Percentiles rank a stretch among this genome's conserved stretches.
These are phyloP conservation scores for Leucoraja erinaceus DNA, from an alignment of 2,113 vertebrate genomes.

Conservation along the genomic window DNA sequence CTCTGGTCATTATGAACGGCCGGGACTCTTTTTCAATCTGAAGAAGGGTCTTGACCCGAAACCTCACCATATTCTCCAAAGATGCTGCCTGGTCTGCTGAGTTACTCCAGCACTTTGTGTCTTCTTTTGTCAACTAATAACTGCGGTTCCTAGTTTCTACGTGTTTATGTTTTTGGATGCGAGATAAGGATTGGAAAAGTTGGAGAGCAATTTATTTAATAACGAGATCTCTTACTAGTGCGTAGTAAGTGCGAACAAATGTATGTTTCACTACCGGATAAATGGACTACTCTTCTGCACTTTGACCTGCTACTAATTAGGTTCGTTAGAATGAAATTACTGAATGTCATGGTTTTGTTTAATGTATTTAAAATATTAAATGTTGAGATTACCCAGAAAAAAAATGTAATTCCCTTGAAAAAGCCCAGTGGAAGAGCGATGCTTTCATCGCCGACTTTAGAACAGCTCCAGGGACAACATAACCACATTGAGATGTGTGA, in stretches of 20 bases:
- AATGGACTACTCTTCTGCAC: neutral
- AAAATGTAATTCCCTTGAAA: neutral
- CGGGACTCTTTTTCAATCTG: too few relatives aligned
- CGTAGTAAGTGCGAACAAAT: too few relatives aligned
- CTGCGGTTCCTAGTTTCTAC: neutral
- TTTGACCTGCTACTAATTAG: neutral
- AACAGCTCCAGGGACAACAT: neutral
- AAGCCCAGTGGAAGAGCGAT: neutral
- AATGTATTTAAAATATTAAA: neutral
- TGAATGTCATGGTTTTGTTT: neutral
- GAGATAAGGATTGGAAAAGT: neutral
- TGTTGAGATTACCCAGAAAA: too few relatives aligned
- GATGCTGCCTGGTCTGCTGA: too few relatives aligned
- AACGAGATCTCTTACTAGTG: neutral
- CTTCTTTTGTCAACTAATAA: too few relatives aligned
- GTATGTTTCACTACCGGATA: neutral
- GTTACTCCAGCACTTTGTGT: too few relatives aligned
- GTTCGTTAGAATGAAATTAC: neutral
- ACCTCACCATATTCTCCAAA: too few relatives aligned
- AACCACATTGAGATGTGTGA: neutral
- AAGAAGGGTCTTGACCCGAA: too few relatives aligned
- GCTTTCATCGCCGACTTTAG: neutral
- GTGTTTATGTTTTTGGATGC: neutral
- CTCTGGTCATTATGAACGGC: too few relatives aligned
- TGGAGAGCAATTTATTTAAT: neutral